These are phyloP conservation scores for Cercopithecus petaurista DNA, from an alignment of 2,797 vertebrate genomes.

Conservation along the genomic window DNA sequence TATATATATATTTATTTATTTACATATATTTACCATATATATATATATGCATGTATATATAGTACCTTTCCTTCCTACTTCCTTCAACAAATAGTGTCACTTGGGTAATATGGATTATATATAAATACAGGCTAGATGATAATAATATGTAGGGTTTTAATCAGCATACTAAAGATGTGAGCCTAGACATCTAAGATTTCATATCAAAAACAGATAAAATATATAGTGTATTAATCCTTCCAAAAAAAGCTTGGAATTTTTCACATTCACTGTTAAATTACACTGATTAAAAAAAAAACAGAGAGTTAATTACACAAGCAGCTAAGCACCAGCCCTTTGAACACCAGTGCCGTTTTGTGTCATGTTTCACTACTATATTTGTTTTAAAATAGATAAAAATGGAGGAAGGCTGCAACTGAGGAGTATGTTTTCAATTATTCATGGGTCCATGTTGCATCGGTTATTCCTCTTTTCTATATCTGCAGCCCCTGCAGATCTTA, in stretches of 20 bases:
- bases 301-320: not conserved
- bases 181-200: not conserved
- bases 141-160: not conserved
- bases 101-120: not conserved
- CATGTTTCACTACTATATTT: not conserved
- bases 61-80: not conserved
- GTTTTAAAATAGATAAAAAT: not conserved
- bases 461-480: not conserved
- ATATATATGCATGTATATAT: not conserved
- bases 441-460: accelerated
- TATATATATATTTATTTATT: not conserved
- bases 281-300: not conserved
- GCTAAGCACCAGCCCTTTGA: not conserved
- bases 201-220: not conserved
- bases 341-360: not conserved
- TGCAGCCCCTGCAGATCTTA: not conserved
- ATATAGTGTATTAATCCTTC: not conserved
- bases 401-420: not conserved
- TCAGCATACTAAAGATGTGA: not conserved
- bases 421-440: not conserved
- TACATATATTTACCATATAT: too few species aligned
- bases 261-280: not conserved
- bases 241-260: not conserved
- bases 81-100: not conserved
- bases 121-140: not conserved